These are phyloP conservation scores for Sialis lutaria DNA, from an alignment of 2,888 invertebrate genomes.

Conservation along the genomic window DNA sequence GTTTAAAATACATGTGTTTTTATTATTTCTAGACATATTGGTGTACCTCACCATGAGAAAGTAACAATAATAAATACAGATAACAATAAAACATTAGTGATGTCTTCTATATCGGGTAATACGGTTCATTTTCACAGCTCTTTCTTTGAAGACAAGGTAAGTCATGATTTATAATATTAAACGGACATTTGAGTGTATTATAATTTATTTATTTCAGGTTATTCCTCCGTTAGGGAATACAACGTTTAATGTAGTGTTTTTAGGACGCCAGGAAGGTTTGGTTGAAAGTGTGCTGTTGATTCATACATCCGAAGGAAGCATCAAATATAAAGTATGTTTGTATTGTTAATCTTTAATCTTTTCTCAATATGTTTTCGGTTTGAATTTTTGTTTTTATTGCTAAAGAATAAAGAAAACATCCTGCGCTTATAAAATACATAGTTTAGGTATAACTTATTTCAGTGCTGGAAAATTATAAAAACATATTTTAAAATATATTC, in stretches of 20 bases:
- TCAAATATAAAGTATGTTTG: constrained; percentile 58
- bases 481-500: no score
- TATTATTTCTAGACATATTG: constrained; percentile 50
- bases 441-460: neutral
- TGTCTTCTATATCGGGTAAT: constrained; percentile 87
- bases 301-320: constrained; percentile 85
- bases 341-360: neutral
- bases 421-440: neutral
- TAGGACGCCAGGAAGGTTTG: constrained; percentile 79
- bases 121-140: constrained; percentile 94
- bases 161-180: constrained; percentile 8
- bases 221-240: constrained; percentile 85
- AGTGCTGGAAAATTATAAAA: no score
- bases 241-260: constrained; percentile 87
- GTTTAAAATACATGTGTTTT: neutral
- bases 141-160: constrained; percentile 89
- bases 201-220: constrained; percentile 35
- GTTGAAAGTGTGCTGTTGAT: constrained; percentile 78
- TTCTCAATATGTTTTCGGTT: neutral
- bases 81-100: constrained; percentile 70
- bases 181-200: neutral
- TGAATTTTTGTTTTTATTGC: neutral
- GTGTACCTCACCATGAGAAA: constrained; percentile 68
- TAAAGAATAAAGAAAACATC: neutral
- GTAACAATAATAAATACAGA: constrained; percentile 80